phyloP scores from a whole-genome alignment of 1,140 invertebrate genomes.

The Lithobius niger region DNA sequence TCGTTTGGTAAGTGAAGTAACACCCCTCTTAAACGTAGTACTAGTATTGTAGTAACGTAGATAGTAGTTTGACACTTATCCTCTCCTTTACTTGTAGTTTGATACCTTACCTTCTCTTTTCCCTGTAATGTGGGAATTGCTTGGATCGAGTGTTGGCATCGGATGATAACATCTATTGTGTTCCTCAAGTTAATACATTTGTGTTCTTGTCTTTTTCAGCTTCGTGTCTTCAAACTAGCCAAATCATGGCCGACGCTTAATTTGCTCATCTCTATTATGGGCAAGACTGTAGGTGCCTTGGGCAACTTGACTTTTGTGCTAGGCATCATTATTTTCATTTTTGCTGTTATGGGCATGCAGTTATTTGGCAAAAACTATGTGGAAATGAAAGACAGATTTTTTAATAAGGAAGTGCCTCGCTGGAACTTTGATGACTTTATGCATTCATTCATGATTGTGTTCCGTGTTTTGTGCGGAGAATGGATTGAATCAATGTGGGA shows the following conservation, averaged over 20 bases:
- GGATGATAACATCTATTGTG: too few species aligned
- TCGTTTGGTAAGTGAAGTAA: slow-evolving; percentile 32
- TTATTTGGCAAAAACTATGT: slow-evolving; percentile 28
- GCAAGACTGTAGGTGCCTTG: slow-evolving; percentile 30
- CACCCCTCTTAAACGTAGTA: too few species aligned
- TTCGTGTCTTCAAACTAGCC: slow-evolving; percentile 97
- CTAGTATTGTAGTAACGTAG: too few species aligned
- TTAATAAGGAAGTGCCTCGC: slow-evolving; percentile 18
- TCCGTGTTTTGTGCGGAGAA: slow-evolving; percentile 35
- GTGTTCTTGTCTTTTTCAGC: slow-evolving; percentile 44
- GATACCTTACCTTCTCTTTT: too few species aligned
- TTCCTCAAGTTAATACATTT: too few species aligned
- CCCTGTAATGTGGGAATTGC: too few species aligned
- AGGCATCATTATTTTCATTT: slow-evolving; percentile 34
- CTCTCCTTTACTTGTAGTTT: too few species aligned
- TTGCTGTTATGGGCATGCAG: slow-evolving; percentile 35
- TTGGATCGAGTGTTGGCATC: too few species aligned
- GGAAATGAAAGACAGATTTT: slow-evolving; percentile 17
- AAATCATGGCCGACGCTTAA: slow-evolving; percentile 98
- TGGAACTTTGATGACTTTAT: slow-evolving; percentile 33
- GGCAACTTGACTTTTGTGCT: slow-evolving; percentile 34
- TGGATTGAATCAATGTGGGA: slow-evolving; percentile 36
- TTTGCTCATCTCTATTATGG: slow-evolving; percentile 94
- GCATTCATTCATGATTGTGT: slow-evolving; percentile 35
- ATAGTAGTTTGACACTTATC: too few species aligned